Conservation (phyloP, 2,113 vertebrate species). For the crab-eating macaque (Macaca fascicularis) region T2T-MFA8v1.1 NC_088389.1:115671501-115672000, state of each 20-base stretch:
- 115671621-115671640: background rate
- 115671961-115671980: background rate
- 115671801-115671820: background rate
- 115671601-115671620: background rate
- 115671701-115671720: background rate
- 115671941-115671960: slow-evolving; percentile 29
- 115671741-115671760: background rate
- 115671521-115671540: background rate
- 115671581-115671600: background rate
- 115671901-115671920: background rate
- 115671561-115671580: background rate
- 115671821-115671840: background rate
- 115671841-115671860: background rate
- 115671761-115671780: background rate
- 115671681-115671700: background rate
- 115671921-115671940: background rate
- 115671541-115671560: background rate
- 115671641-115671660: background rate
- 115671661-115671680: background rate
- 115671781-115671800: background rate
- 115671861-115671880: slow-evolving; percentile 5
- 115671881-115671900: background rate
- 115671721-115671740: background rate
- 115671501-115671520: background rate
- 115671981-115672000: background rate